Percentiles rank a stretch among this genome's conserved stretches.
Conservation (phyloP, 2,797 vertebrate species). For the Sciurus carolinensis region DNA sequence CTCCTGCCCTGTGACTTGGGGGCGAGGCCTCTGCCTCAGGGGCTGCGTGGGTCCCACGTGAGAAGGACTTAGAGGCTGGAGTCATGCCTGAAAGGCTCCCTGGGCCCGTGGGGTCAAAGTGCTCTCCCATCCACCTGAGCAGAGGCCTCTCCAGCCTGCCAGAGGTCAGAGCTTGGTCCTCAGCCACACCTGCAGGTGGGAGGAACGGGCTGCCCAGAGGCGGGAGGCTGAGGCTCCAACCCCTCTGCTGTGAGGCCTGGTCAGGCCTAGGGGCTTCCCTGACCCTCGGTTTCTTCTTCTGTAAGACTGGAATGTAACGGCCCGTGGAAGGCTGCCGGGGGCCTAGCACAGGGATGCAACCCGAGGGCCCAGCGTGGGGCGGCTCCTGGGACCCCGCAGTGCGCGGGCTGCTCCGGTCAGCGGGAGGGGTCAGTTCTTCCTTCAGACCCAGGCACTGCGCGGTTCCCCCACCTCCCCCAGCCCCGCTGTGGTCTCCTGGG, state of each 20-base stretch:
- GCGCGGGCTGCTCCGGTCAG: accelerated
- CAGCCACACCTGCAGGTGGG: background rate
- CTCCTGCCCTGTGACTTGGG: background rate
- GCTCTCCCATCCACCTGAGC: too few species aligned
- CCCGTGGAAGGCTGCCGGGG: background rate
- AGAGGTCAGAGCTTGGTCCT: background rate
- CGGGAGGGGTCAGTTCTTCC: background rate
- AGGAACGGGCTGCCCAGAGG: background rate
- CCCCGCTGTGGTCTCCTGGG: too few species aligned
- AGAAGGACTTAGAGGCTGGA: background rate
- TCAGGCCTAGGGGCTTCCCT: too few species aligned
- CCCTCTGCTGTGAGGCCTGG: too few species aligned
- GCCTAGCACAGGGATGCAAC: too few species aligned
- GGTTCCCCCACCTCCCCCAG: too few species aligned
- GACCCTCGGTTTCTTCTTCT: background rate
- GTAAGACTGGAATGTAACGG: background rate
- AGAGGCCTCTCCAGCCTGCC: background rate
- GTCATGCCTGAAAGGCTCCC: background rate
- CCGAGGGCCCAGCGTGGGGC: background rate
- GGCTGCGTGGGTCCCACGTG: background rate
- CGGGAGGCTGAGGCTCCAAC: accelerated
- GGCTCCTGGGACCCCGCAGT: background rate
- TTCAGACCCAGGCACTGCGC: background rate
- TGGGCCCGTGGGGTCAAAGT: too few species aligned
- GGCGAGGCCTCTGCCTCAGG: background rate